Evolutionary conservation across 2,888 invertebrate species (phyloP).

Genomic region (Stenodera caucasica): DNA sequence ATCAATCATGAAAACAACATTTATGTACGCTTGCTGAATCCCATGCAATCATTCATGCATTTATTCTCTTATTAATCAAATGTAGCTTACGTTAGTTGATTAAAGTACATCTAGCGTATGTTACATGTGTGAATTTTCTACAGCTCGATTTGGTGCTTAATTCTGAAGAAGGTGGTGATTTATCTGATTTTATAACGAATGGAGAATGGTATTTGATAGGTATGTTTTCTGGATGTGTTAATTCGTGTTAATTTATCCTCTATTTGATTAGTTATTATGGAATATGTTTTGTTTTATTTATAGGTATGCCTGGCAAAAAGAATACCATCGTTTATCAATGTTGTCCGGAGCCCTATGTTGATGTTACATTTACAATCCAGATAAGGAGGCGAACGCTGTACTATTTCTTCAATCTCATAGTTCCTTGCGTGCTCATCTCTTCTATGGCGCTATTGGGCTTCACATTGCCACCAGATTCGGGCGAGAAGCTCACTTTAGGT

Average conservation of each 20-base stretch:
- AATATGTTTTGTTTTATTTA: conserved; percentile 12
- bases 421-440: conserved; percentile 97
- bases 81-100: conserved; percentile 24
- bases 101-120: conserved; percentile 32
- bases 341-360: conserved; percentile 92
- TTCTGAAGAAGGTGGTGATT: conserved; percentile 91
- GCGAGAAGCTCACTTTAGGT: conserved; percentile 95
- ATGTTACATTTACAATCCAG: conserved; percentile 95
- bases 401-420: conserved; percentile 99
- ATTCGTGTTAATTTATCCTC: background rate
- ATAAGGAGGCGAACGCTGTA: conserved; percentile 95
- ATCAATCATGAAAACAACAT: background rate
- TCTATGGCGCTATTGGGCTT: conserved; percentile 98
- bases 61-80: conserved; percentile 18
- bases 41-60: conserved; percentile 28
- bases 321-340: conserved; percentile 90
- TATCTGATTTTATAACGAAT: conserved; percentile 96
- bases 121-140: conserved; percentile 53
- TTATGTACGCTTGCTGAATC: conserved; percentile 19
- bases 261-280: background rate
- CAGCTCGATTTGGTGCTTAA: conserved; percentile 96
- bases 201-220: conserved; percentile 99
- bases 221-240: conserved; percentile 58
- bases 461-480: conserved; percentile 96
- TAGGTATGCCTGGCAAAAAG: conserved; percentile 91